A percentile compares a stretch with the other conserved stretches of the same genome.
Evolutionary conservation across 2,888 invertebrate species (phyloP).

Genomic region (Dryadula phaetusa): DNA sequence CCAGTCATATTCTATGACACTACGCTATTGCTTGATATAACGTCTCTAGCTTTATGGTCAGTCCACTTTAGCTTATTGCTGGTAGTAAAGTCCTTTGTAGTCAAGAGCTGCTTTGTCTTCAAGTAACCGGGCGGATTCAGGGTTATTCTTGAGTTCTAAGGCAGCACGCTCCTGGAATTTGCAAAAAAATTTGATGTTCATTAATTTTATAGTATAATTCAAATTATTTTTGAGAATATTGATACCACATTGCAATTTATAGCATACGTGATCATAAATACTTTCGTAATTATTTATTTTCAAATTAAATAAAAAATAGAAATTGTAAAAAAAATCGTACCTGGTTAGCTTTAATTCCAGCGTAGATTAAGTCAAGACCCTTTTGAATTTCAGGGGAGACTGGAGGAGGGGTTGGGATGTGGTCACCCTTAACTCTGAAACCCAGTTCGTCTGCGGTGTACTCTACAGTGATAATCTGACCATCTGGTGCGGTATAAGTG

Average conservation of each 20-base stretch:
- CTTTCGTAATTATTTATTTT: too few species aligned
- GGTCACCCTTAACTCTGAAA: constrained; percentile 92
- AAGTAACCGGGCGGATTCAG: constrained; percentile 73
- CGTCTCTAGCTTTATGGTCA: constrained; percentile 46
- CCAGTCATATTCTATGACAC: constrained; percentile 40
- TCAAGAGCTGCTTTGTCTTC: constrained; percentile 81
- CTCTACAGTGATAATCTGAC: constrained; percentile 89
- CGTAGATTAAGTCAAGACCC: constrained; percentile 93
- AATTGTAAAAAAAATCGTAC: constrained; percentile 51
- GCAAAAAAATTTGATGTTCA: constrained; percentile 13
- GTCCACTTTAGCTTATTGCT: constrained; percentile 59
- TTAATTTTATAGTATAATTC: too few species aligned
- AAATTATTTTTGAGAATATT: background rate
- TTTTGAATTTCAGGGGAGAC: constrained; percentile 94
- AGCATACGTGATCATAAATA: background rate
- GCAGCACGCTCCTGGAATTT: constrained; percentile 84
- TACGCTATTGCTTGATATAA: constrained; percentile 34
- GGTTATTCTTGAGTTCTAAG: constrained; percentile 82
- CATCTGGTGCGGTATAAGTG: constrained; percentile 91
- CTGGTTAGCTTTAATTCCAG: constrained; percentile 88
- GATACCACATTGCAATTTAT: background rate
- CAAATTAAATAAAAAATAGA: too few species aligned
- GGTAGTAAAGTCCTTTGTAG: constrained; percentile 86
- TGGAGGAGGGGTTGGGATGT: constrained; percentile 93
- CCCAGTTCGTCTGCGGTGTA: constrained; percentile 93